A percentile compares a stretch with the other conserved stretches of the same genome.
phyloP scores from a whole-genome alignment of 1,140 invertebrate genomes.

The Drosophila trapezifrons region DNA sequence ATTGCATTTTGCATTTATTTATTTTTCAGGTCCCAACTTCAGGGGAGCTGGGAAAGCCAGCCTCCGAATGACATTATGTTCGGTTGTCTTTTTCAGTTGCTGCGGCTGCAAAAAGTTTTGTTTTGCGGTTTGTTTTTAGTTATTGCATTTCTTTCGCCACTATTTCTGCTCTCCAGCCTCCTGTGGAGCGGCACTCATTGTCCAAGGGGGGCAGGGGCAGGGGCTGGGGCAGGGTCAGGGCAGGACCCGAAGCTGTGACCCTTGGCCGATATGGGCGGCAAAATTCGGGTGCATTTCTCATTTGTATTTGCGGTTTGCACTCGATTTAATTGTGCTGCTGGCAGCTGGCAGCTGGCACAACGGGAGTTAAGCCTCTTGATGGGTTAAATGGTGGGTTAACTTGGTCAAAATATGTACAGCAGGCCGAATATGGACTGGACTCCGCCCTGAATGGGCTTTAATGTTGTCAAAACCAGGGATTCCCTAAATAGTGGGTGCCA shows the following conservation, averaged over 20 bases:
- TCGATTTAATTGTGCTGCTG: constrained; percentile 63
- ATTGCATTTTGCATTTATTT: too few species aligned
- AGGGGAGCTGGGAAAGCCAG: too few species aligned
- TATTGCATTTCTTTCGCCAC: constrained; percentile 56
- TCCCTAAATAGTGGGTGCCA: not conserved
- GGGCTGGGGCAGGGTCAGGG: too few species aligned
- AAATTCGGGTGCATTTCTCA: constrained; percentile 49
- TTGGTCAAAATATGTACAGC: constrained; percentile 5
- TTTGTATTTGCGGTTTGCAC: constrained; percentile 64
- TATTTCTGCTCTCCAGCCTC: constrained; percentile 20
- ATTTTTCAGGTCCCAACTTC: too few species aligned
- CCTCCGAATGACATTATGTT: constrained; percentile 2
- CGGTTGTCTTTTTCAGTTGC: constrained; percentile 9
- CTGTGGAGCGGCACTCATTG: constrained; percentile 1
- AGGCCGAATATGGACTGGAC: not conserved
- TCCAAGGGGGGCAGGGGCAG: too few species aligned
- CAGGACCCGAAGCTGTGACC: constrained; percentile 1
- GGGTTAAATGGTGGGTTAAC: constrained; percentile 1
- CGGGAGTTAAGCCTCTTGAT: not conserved
- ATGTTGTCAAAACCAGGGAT: not conserved
- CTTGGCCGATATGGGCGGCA: constrained; percentile 7
- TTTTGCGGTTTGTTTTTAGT: constrained; percentile 61
- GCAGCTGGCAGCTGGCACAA: constrained; percentile 11
- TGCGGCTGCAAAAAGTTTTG: constrained; percentile 48
- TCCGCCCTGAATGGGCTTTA: not conserved